phyloP scores from a whole-genome alignment of 2,888 invertebrate species.

The Gryllus longicercus region DNA sequence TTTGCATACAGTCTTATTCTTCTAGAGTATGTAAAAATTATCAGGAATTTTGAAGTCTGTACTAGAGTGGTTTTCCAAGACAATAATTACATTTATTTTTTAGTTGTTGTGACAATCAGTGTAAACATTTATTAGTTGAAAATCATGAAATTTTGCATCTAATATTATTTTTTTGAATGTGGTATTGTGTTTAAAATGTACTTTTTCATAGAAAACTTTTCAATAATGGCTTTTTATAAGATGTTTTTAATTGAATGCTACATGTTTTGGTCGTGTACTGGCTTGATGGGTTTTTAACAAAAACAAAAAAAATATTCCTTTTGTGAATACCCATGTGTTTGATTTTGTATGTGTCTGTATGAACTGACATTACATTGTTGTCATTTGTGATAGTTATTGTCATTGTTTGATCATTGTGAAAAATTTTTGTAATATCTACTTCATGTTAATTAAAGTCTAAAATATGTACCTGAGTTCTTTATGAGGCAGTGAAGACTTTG shows the following conservation, averaged over 20 bases:
- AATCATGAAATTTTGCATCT: no score
- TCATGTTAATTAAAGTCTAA: neutral
- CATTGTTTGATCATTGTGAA: neutral
- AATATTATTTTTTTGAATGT: neutral
- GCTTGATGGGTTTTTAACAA: neutral
- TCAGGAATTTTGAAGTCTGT: no score
- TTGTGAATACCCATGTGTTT: neutral
- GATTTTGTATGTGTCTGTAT: slow-evolving; percentile 17
- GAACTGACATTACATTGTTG: neutral
- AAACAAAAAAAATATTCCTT: neutral
- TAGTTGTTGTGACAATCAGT: neutral
- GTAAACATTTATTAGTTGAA: neutral
- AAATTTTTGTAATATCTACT: neutral
- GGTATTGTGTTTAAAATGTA: neutral
- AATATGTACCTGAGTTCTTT: slow-evolving; percentile 17
- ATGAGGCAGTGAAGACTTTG: neutral
- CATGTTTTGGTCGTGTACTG: slow-evolving; percentile 1
- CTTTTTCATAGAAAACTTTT: neutral
- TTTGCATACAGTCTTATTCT: no score
- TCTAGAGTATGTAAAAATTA: no score
- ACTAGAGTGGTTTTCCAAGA: neutral
- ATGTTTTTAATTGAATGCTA: neutral
- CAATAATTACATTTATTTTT: neutral
- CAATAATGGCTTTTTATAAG: neutral
- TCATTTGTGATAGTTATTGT: neutral